Evolutionary conservation across 2,888 invertebrate species (phyloP).

Genomic region (Julus scanicus): DNA sequence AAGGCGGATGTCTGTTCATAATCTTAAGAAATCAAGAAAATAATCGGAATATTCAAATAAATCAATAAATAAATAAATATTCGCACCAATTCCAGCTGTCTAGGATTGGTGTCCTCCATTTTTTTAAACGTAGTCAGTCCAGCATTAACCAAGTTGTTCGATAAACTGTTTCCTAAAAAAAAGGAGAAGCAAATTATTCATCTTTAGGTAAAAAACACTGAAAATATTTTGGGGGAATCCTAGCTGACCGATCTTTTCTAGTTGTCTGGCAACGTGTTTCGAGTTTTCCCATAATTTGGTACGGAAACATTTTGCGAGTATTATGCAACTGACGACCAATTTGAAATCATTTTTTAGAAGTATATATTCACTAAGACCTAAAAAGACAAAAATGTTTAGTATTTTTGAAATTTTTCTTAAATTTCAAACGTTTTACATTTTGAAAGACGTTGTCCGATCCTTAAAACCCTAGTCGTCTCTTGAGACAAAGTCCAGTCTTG

Average conservation of each 20-base stretch:
- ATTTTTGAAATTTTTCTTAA: too few species aligned
- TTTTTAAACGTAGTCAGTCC: constrained; percentile 76
- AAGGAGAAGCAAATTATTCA: background rate
- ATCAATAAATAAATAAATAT: background rate
- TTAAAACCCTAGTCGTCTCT: constrained; percentile 77
- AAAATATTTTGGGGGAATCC: background rate
- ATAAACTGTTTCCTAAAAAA: constrained; percentile 62
- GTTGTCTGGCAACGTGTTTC: constrained; percentile 74
- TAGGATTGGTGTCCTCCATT: constrained; percentile 75
- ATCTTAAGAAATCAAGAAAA: constrained; percentile 69
- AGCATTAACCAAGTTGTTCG: constrained; percentile 73
- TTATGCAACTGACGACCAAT: constrained; percentile 72
- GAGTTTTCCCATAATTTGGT: constrained; percentile 82
- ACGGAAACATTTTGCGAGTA: constrained; percentile 75
- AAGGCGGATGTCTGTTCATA: constrained; percentile 78
- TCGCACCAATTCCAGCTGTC: constrained; percentile 77
- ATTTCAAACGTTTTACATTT: too few species aligned
- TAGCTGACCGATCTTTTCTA: constrained; percentile 75
- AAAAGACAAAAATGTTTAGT: background rate
- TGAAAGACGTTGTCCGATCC: constrained; percentile 75
- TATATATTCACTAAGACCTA: constrained; percentile 65
- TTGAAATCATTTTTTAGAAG: constrained; percentile 67
- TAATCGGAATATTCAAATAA: background rate
- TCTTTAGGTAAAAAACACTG: background rate
- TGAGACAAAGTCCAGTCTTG: constrained; percentile 76